Conservation (phyloP, 2,888 invertebrate species). For the Cerastoderma edule region DNA sequence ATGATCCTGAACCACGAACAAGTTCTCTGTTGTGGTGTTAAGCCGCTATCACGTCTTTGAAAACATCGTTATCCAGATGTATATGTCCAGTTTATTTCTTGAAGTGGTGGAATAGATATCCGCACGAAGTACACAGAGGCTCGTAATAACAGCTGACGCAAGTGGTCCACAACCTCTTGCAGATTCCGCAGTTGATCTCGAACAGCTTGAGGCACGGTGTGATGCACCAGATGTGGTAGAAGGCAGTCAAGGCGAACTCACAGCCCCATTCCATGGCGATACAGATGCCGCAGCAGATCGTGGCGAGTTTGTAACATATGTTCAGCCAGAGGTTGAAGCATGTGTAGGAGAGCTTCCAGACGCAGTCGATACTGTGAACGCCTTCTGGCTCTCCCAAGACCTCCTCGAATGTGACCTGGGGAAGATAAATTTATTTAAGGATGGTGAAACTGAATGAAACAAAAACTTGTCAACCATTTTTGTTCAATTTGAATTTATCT, state of each 20-base stretch:
- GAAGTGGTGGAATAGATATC: conserved; percentile 59
- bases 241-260: conserved; percentile 85
- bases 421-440: too few relatives aligned
- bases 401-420: conserved; percentile 49
- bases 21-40: conserved; percentile 20
- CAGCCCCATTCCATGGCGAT: conserved; percentile 87
- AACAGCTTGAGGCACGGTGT: conserved; percentile 63
- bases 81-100: conserved; percentile 55
- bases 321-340: conserved; percentile 88
- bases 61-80: neutral
- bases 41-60: neutral
- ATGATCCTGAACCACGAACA: neutral
- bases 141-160: conserved; percentile 57
- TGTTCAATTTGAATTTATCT: too few relatives aligned
- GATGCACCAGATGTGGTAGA: conserved; percentile 72
- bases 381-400: conserved; percentile 77
- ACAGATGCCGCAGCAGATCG: conserved; percentile 88
- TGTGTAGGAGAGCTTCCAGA: conserved; percentile 88
- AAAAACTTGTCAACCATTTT: too few relatives aligned
- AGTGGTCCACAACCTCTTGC: conserved; percentile 46
- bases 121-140: conserved; percentile 63
- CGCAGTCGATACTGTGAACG: conserved; percentile 86
- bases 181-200: conserved; percentile 84
- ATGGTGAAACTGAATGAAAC: too few relatives aligned
- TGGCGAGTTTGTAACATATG: conserved; percentile 89